Evolutionary conservation across 2,797 vertebrate species (phyloP).

Genomic region (Natrix natrix): DNA sequence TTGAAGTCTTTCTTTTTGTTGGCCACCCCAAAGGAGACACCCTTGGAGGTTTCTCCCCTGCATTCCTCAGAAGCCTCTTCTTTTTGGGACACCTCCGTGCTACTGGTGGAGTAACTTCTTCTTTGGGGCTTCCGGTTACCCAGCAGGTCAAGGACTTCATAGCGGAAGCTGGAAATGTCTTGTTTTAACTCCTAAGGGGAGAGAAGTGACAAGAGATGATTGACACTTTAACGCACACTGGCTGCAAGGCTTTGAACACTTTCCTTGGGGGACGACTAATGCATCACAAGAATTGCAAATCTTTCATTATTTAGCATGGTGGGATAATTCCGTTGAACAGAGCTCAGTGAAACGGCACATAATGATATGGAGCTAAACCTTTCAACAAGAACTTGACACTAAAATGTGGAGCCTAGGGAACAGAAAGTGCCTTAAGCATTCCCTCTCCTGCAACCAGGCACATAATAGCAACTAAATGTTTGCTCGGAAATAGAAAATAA

Average conservation of each 20-base stretch:
- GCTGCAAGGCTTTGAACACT: background rate
- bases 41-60: slow-evolving; percentile 79
- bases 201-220: slow-evolving; percentile 1
- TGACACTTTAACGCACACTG: background rate
- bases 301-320: background rate
- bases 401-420: background rate
- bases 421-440: background rate
- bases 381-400: background rate
- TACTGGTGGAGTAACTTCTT: slow-evolving; percentile 88
- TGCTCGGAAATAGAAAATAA: background rate
- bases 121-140: slow-evolving; percentile 90
- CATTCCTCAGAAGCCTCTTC: slow-evolving; percentile 74
- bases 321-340: background rate
- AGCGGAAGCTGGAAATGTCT: slow-evolving; percentile 96
- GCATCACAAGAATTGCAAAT: background rate
- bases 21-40: slow-evolving; percentile 78
- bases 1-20: slow-evolving; percentile 76
- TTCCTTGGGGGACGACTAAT: background rate
- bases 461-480: background rate
- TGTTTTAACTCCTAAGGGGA: slow-evolving; percentile 88
- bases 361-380: background rate
- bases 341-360: background rate
- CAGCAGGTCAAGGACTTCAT: slow-evolving; percentile 92
- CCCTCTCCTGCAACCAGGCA: background rate
- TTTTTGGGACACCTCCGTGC: slow-evolving; percentile 80